Conservation (phyloP, 2,888 invertebrate genomes). For the Pristionchus maxplancki region DNA sequence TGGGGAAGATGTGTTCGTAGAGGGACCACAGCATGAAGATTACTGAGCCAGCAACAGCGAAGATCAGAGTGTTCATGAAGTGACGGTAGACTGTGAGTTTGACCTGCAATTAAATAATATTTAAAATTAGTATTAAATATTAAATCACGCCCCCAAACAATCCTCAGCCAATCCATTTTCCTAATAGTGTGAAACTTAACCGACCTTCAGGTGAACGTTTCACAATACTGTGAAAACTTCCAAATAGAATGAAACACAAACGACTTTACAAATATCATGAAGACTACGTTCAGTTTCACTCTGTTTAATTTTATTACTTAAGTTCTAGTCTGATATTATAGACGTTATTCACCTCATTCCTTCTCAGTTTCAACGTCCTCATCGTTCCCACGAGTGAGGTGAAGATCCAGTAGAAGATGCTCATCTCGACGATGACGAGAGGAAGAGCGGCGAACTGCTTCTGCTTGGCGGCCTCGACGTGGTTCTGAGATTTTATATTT, state of each 20-base stretch:
- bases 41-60: slow-evolving; percentile 89
- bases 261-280: too few relatives aligned
- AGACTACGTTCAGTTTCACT: too few relatives aligned
- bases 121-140: not conserved
- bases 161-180: too few relatives aligned
- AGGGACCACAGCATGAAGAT: slow-evolving; percentile 95
- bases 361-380: slow-evolving; percentile 88
- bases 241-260: too few relatives aligned
- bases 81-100: slow-evolving; percentile 92
- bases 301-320: too few relatives aligned
- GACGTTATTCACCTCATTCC: slow-evolving; percentile 85
- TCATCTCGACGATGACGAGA: slow-evolving; percentile 87
- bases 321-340: too few relatives aligned
- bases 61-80: slow-evolving; percentile 94
- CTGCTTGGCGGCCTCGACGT: slow-evolving; percentile 82
- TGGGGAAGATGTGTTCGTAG: slow-evolving; percentile 85
- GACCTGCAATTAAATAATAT: slow-evolving; percentile 60
- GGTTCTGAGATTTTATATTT: slow-evolving; percentile 60
- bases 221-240: too few relatives aligned
- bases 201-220: too few relatives aligned
- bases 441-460: slow-evolving; percentile 89
- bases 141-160: too few relatives aligned
- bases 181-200: too few relatives aligned
- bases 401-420: slow-evolving; percentile 87
- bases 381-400: slow-evolving; percentile 88